These are phyloP conservation scores for Chrysolina oricalcia DNA, from an alignment of 2,888 invertebrate species.

Conservation along the genomic window DNA sequence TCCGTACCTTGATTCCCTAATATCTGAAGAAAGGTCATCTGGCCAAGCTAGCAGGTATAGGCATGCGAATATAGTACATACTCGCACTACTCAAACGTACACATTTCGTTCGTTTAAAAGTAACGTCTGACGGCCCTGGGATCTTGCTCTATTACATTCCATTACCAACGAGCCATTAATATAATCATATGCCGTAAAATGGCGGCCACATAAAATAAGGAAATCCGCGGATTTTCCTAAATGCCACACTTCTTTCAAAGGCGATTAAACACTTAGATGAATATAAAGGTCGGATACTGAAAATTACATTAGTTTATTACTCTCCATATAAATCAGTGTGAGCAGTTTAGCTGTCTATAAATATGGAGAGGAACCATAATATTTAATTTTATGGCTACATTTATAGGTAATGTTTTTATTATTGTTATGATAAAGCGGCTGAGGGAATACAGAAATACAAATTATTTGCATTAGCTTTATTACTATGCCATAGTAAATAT, in stretches of 20 bases:
- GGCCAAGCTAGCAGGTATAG: no score
- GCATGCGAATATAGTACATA: no score
- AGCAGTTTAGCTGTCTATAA: conserved; percentile 12
- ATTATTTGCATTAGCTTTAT: conserved; percentile 36
- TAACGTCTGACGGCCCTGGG: no score
- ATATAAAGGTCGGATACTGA: background rate
- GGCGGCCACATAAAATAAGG: background rate
- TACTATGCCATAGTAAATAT: background rate
- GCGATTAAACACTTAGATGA: no score
- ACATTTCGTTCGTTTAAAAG: no score
- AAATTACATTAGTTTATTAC: conserved; percentile 6
- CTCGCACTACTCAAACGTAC: no score
- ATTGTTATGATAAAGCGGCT: conserved; percentile 33
- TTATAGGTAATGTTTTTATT: conserved; percentile 21
- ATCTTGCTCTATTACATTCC: no score
- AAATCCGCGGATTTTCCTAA: background rate
- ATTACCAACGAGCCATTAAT: background rate
- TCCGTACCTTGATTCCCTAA: no score
- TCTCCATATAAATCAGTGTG: conserved; percentile 12
- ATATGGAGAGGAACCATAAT: background rate
- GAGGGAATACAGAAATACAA: conserved; percentile 27
- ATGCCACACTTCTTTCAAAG: background rate
- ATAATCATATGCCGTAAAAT: background rate
- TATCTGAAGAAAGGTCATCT: no score
- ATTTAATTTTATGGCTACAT: conserved; percentile 7